Base-by-base conservation (phyloP, 2,113 vertebrate genomes). In the Cygnus atratus region DNA sequence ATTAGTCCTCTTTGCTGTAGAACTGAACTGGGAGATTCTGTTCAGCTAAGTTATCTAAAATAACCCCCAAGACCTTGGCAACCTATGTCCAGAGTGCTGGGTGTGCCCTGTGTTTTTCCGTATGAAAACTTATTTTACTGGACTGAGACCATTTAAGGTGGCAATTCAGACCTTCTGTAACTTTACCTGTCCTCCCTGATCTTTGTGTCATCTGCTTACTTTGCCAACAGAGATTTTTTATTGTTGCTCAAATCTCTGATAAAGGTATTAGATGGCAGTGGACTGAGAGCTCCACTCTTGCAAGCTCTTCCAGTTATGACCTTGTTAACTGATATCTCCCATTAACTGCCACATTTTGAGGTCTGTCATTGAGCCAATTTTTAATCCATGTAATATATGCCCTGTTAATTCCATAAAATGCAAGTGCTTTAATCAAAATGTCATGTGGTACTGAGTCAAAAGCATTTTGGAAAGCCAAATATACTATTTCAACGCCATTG, bases 381-480 rank as follows among this genome's bases (percentile, higher is more conserved):
- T 95, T 95, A 95, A 96, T 92, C 84, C 94, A 75, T 88, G 87
- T 77, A 77, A 94, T 95, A 95, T 90, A 90, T 95, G 82, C 59
- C 78, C 55, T 55, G 58, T 85, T 95, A 94, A 95, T 95, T 95
- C 84, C 84, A 95, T 92, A 94, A 90, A 96, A 92, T 94, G 84
- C 67, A 85, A 90, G 90, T 50, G 41, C 78, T 95, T 95, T 91
- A 91, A 91, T 92, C 81, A 94, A 94, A 94, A 92, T 87, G 59
- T 84, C 90, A 58, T 71, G 50, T 33, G 83, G 50, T 87, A 50
- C 80, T 71, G 46, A 74, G 65, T 72, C 80, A 88, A 92, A 94
- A 24, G 33, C 6, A 2, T 75, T 33, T 11, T 0, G 1, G 78
- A 89, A 89, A 79, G 37, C 58, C 87, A 95, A 96, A 92, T 26